Conservation (phyloP, 2,113 vertebrate species). For the Cygnus atratus region DNA sequence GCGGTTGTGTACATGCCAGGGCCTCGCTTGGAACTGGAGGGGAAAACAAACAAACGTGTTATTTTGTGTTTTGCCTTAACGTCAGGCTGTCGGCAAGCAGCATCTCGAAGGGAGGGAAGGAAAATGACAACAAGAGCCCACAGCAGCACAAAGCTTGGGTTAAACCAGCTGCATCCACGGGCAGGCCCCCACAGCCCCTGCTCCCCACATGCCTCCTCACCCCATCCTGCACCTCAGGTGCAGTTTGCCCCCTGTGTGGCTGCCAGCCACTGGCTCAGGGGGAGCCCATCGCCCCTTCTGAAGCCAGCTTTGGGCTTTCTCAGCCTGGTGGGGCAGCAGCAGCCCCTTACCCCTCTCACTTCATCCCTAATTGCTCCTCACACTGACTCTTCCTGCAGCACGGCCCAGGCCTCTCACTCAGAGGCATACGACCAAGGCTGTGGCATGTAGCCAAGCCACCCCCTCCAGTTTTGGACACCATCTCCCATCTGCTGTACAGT, state of each 20-base stretch:
- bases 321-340: neutral
- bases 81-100: neutral
- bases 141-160: neutral
- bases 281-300: neutral
- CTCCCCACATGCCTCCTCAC: neutral
- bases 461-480: neutral
- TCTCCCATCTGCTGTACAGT: accelerated
- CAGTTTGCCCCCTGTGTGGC: accelerated
- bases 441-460: neutral
- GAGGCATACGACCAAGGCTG: neutral
- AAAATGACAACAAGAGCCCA: neutral
- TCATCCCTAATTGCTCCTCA: neutral
- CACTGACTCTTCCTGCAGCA: neutral
- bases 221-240: neutral
- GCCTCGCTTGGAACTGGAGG: neutral
- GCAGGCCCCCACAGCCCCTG: neutral
- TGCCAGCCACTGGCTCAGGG: neutral
- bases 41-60: accelerated
- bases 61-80: neutral
- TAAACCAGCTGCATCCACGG: neutral
- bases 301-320: neutral
- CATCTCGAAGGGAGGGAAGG: neutral
- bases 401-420: neutral
- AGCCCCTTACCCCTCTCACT: neutral
- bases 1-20: neutral